A percentile compares a stretch with the other conserved stretches of the same genome.
These are phyloP conservation scores for Calephelis nemesis DNA, from an alignment of 1,140 invertebrate species.

Conservation along the genomic window DNA sequence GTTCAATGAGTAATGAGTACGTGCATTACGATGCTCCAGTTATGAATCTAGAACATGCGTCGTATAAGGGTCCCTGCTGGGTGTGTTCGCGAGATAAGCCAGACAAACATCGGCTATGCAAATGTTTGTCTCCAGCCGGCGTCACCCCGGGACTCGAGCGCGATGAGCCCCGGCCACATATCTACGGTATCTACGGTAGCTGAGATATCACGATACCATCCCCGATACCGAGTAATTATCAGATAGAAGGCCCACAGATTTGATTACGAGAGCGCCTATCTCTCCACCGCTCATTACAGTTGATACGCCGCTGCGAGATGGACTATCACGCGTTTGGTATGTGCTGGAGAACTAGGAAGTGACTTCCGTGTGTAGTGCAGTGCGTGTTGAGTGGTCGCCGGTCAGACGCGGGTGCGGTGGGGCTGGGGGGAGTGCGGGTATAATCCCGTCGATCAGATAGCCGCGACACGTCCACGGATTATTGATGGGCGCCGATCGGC, in stretches of 20 bases:
- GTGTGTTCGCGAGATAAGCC: constrained; percentile 57
- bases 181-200: constrained; percentile 44
- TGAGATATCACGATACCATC: constrained; percentile 65
- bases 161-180: constrained; percentile 25
- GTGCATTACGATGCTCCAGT: constrained; percentile 3
- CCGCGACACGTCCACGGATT: constrained; percentile 57
- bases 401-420: neutral
- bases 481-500: constrained; percentile 69
- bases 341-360: neutral
- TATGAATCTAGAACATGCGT: neutral
- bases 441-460: constrained; percentile 46
- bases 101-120: constrained; percentile 53
- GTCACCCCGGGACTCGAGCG: constrained; percentile 24
- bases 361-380: constrained; percentile 16
- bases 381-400: constrained; percentile 1
- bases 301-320: constrained; percentile 40
- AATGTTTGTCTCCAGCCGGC: constrained; percentile 53
- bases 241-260: constrained; percentile 70
- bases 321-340: constrained; percentile 29
- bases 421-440: neutral
- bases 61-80: constrained; percentile 34
- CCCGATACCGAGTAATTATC: constrained; percentile 70
- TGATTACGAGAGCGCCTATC: constrained; percentile 66
- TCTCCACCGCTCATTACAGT: constrained; percentile 47
- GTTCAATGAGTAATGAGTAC: constrained; percentile 16